Evolutionary conservation across 1,140 invertebrate species (phyloP).

Genomic region (Centruroides sculpturatus): DNA sequence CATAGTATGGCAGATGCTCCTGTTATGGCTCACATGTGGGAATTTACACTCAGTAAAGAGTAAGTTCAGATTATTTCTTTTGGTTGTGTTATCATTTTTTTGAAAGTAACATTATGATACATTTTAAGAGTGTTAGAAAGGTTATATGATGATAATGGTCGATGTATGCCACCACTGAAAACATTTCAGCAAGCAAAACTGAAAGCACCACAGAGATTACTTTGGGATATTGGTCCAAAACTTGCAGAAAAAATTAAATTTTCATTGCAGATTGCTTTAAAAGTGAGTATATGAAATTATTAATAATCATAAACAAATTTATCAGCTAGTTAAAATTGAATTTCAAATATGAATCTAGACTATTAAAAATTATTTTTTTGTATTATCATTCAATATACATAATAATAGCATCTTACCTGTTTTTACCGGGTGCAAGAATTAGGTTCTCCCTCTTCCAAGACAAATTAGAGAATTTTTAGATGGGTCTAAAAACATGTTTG

Average conservation of each 20-base stretch:
- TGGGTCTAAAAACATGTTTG: too few relatives aligned
- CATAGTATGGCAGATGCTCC: slow-evolving; percentile 41
- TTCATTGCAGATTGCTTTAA: too few relatives aligned
- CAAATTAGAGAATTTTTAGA: too few relatives aligned
- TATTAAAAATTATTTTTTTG: too few relatives aligned
- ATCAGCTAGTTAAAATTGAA: too few relatives aligned
- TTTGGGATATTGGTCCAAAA: slow-evolving; percentile 25
- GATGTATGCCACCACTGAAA: slow-evolving; percentile 26
- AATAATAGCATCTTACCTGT: too few relatives aligned
- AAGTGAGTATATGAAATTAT: too few relatives aligned
- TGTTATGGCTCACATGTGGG: slow-evolving; percentile 38
- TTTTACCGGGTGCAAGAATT: too few relatives aligned
- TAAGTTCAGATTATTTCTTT: slow-evolving; percentile 21
- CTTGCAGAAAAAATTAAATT: slow-evolving; percentile 8
- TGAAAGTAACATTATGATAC: not conserved
- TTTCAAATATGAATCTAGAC: too few relatives aligned
- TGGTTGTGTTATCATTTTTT: not conserved
- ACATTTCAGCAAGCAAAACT: slow-evolving; percentile 24
- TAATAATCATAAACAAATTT: too few relatives aligned
- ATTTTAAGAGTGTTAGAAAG: slow-evolving; percentile 26
- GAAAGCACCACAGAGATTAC: slow-evolving; percentile 21
- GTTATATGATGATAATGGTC: slow-evolving; percentile 27
- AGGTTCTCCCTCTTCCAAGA: too few relatives aligned
- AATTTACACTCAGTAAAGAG: slow-evolving; percentile 37
- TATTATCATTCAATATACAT: too few relatives aligned